Conservation (phyloP, 2,797 vertebrate genomes). For the Amazona finschi region DNA sequence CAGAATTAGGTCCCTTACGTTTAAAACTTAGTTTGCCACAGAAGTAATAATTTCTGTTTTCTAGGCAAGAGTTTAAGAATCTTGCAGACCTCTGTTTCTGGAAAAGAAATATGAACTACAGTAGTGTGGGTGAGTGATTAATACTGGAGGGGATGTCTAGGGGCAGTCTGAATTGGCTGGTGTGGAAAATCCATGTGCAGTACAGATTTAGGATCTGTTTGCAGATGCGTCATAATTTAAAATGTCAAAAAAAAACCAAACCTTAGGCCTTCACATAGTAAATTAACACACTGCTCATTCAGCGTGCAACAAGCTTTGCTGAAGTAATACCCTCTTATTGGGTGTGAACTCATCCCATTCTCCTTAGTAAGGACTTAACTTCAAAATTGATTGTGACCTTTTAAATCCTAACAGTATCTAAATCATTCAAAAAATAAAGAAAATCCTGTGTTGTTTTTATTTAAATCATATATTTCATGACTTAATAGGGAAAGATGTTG, state of each 20-base stretch:
- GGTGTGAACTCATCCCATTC: constrained; percentile 47
- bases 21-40: constrained; percentile 62
- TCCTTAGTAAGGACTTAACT: neutral
- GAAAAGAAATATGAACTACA: constrained; percentile 56
- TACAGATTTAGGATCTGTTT: constrained; percentile 40
- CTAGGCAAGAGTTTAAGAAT: constrained; percentile 60
- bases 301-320: constrained; percentile 16
- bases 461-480: neutral
- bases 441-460: neutral
- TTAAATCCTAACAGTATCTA: neutral
- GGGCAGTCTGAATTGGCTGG: constrained; percentile 28
- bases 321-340: constrained; percentile 24
- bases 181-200: constrained; percentile 42
- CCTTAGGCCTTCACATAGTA: constrained; percentile 5
- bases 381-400: constrained; percentile 5
- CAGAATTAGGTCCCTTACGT: constrained; percentile 58
- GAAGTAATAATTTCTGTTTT: constrained; percentile 51
- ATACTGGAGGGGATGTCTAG: neutral
- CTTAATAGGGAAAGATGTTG: neutral
- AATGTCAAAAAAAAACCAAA: constrained; percentile 16
- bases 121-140: constrained; percentile 42
- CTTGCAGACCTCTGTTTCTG: constrained; percentile 46
- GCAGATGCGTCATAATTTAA: constrained; percentile 53
- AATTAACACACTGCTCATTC: constrained; percentile 29
- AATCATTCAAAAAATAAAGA: neutral